Evolutionary conservation across 2,113 vertebrate genomes (phyloP), one percentile per base, ranked within the genome.

Genomic region (Leucosticte australis): DNA sequence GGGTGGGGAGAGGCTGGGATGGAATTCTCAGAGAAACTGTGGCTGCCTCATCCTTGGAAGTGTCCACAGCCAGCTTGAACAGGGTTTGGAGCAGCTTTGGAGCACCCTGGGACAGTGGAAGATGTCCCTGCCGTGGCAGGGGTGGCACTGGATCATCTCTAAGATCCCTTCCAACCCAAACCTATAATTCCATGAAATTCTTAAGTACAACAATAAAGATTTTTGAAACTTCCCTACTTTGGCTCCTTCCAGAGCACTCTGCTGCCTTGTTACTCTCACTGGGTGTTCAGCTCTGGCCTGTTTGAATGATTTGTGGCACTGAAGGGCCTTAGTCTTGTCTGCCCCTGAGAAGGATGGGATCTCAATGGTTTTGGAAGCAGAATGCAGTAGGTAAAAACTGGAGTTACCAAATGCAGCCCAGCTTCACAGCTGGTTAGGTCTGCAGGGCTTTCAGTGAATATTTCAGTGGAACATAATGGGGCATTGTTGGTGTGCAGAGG

Each of bases 401-500:
- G 1, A 77, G 22, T 37, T 55, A 9, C 28, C 67, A 63, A 73
- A 52, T 52, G 53, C 83, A 73, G 22, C 33, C 39, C 46, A 59
- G 46, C 67, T 82, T 74, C 70, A 69, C 47, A 83, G 70, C 71
- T 88, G 55, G 30, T 30, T 75, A 4, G 33, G 12, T 74, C 52
- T 83, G 71, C 69, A 77, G 68, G 55, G 33, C 49, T 63, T 28
- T 16, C 64, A 52, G 10, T 85, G 39, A 41, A 68, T 83, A 55
- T 83, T 91, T 79, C 71, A 65, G 63, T 28, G 71, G 35, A 50
- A 13, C 27, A 95, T 62, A 91, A 67, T 62, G 55, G 77, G 63
- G 7, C 67, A 85, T 91, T 95, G 73, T 89, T 86, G 84, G 56
- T 86, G 85, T 80, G 92, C 93, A 90, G 5, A 53, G 76, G 60